These are phyloP conservation scores for Pelagia noctiluca DNA, from an alignment of 30 jellyfish, hydroid and myxozoan genomes.

Conservation along the genomic window DNA sequence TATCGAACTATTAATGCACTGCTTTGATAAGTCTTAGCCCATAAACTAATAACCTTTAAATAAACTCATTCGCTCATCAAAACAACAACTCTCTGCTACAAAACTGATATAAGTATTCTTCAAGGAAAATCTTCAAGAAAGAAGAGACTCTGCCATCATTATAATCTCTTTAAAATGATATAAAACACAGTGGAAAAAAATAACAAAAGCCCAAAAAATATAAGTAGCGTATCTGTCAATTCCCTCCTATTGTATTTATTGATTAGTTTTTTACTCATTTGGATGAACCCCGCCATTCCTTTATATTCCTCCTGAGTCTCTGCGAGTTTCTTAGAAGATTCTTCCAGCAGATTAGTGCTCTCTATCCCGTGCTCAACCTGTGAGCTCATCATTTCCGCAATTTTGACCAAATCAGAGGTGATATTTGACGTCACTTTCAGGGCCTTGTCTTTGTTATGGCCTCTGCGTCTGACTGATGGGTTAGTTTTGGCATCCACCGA, in stretches of 20 bases:
- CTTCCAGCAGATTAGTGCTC: constrained; percentile 76
- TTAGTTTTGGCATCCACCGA: not conserved
- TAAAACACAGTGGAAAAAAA: constrained; percentile 92
- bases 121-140: too few species aligned
- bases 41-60: too few species aligned
- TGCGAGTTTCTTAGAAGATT: constrained; percentile 71
- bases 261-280: constrained; percentile 77
- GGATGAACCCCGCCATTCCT: constrained; percentile 92
- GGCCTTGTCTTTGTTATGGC: constrained; percentile 56
- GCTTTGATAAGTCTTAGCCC: too few species aligned
- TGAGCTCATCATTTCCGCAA: constrained; percentile 89
- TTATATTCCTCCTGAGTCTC: constrained; percentile 93
- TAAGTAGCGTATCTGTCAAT: constrained; percentile 84
- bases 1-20: too few species aligned
- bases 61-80: too few species aligned
- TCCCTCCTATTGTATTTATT: constrained; percentile 88
- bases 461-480: constrained; percentile 43
- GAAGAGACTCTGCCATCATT: too few species aligned
- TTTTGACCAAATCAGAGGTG: constrained; percentile 70
- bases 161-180: constrained; percentile 81
- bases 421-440: constrained; percentile 65
- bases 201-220: constrained; percentile 84
- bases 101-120: too few species aligned
- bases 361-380: constrained; percentile 86
- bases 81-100: too few species aligned